Evolutionary conservation across 2,113 vertebrate genomes (phyloP).

Genomic region (Myocastor coypus): DNA sequence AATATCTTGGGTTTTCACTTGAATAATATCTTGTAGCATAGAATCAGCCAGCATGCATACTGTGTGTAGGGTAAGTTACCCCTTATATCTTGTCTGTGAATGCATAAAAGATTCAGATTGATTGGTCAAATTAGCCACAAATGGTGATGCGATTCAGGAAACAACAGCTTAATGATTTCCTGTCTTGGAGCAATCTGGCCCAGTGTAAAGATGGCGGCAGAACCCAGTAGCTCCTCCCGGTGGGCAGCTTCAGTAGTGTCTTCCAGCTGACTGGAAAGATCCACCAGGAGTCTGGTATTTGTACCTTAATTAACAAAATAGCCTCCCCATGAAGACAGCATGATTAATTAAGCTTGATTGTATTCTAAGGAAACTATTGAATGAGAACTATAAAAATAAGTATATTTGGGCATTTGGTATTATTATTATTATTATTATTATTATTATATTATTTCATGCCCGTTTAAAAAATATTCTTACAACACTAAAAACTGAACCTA

Average conservation of each 20-base stretch:
- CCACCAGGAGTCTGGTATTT: neutral
- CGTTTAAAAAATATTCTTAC: slow-evolving; percentile 5
- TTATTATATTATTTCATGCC: slow-evolving; percentile 20
- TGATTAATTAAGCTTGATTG: neutral
- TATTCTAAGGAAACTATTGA: neutral
- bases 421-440: neutral
- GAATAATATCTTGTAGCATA: neutral
- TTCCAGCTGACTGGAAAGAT: neutral
- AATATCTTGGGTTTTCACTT: neutral
- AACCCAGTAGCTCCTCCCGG: neutral
- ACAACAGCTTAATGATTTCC: neutral
- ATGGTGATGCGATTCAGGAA: neutral
- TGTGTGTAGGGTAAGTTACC: neutral
- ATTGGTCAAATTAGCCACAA: neutral
- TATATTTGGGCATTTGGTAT: neutral
- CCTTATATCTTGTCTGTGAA: neutral
- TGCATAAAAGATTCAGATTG: neutral
- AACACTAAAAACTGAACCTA: slow-evolving; percentile 4
- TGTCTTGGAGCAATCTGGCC: neutral
- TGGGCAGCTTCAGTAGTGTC: neutral
- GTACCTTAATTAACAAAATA: neutral
- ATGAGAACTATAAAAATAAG: neutral
- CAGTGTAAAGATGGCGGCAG: neutral
- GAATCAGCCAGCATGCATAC: neutral
- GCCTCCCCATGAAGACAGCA: neutral